Conservation (phyloP, 2,888 invertebrate species). For the Gnatocerus cornutus region DNA sequence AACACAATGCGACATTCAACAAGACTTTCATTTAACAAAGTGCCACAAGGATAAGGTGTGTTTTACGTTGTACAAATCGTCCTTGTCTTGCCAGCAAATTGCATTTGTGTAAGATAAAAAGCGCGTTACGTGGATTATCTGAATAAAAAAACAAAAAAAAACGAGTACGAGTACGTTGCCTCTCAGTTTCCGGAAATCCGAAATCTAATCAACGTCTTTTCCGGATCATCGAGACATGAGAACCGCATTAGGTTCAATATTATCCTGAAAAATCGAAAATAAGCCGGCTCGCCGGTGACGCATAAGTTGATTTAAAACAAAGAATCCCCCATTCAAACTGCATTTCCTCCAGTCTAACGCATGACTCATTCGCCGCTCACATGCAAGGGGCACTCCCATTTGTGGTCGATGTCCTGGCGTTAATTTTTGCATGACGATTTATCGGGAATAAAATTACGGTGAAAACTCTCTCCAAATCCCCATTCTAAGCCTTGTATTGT, state of each 20-base stretch:
- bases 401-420: slow-evolving; percentile 42
- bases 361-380: slow-evolving; percentile 54
- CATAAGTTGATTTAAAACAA: slow-evolving; percentile 54
- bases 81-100: slow-evolving; percentile 23
- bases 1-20: slow-evolving; percentile 13
- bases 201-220: slow-evolving; percentile 4
- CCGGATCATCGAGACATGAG: not conserved
- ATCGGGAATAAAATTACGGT: slow-evolving; percentile 8
- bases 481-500: no score
- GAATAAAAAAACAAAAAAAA: not conserved
- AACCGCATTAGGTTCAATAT: not conserved
- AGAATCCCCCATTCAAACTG: slow-evolving; percentile 55
- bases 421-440: slow-evolving; percentile 7
- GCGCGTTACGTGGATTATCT: not conserved
- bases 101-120: slow-evolving; percentile 19
- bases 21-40: slow-evolving; percentile 30
- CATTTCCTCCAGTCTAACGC: slow-evolving; percentile 57
- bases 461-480: not conserved
- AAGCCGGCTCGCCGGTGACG: slow-evolving; percentile 28
- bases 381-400: slow-evolving; percentile 60
- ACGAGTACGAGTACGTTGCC: no score
- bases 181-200: not conserved
- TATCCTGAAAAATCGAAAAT: slow-evolving; percentile 16
- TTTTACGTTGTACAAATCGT: slow-evolving; percentile 25
- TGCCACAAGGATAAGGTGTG: slow-evolving; percentile 34